Percentiles rank a stretch among this genome's conserved stretches.
Conservation (phyloP, 2,113 vertebrate species). For the Pluvianellus socialis region DNA sequence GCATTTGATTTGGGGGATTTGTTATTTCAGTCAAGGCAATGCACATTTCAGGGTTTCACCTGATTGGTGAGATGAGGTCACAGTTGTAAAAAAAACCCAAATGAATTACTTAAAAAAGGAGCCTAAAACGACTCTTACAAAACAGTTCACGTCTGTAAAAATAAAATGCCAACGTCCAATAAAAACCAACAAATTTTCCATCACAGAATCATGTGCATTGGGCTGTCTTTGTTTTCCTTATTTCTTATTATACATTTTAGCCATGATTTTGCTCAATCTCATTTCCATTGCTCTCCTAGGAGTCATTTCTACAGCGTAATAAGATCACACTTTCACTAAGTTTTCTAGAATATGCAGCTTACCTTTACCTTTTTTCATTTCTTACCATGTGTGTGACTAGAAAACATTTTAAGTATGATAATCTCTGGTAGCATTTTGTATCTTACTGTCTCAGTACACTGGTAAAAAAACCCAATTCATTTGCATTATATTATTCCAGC, state of each 20-base stretch:
- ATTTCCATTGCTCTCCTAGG: neutral
- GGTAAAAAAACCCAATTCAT: neutral
- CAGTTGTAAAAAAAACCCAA: neutral
- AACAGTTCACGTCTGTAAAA: neutral
- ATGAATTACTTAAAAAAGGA: neutral
- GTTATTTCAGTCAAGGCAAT: neutral
- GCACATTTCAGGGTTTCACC: neutral
- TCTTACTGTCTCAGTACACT: neutral
- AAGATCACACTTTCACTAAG: neutral
- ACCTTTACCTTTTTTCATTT: neutral
- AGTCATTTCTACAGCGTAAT: neutral
- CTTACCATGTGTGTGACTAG: neutral
- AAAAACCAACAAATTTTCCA: neutral
- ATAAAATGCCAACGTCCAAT: neutral
- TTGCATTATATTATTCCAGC: neutral
- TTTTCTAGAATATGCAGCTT: neutral
- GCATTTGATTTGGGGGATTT: neutral
- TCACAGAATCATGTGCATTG: neutral
- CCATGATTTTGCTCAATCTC: neutral
- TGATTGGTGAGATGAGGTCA: neutral
- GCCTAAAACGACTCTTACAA: neutral
- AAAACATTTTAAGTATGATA: neutral
- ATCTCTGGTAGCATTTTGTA: neutral
- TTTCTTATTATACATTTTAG: neutral
- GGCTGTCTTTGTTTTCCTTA: neutral